phyloP scores from a whole-genome alignment of 1,140 invertebrate species.

The Dendroctonus valens region DNA sequence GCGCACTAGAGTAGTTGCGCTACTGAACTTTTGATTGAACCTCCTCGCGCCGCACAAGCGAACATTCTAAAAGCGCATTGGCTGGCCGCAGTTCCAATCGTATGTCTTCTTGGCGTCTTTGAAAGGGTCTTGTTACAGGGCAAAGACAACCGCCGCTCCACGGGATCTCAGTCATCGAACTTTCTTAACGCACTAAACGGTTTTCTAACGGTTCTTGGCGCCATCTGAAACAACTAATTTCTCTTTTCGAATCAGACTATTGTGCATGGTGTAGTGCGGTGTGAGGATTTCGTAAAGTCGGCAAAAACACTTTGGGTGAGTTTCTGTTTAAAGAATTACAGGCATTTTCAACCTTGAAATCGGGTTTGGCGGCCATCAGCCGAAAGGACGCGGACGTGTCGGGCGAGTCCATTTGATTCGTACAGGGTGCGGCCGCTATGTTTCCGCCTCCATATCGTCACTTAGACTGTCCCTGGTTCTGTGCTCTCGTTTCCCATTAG shows the following conservation, averaged over 20 bases:
- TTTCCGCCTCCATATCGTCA: neutral
- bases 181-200: constrained; percentile 10
- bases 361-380: constrained; percentile 27
- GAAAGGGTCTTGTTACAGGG: constrained; percentile 44
- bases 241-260: too few species aligned
- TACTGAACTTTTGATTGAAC: constrained; percentile 7
- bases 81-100: constrained; percentile 36
- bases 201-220: constrained; percentile 6
- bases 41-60: constrained; percentile 6
- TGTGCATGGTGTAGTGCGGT: too few species aligned
- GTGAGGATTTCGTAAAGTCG: too few species aligned
- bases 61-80: constrained; percentile 8
- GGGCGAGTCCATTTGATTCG: constrained; percentile 11
- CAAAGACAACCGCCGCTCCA: constrained; percentile 38
- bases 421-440: constrained; percentile 3
- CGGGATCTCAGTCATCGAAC: constrained; percentile 13
- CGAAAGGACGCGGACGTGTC: constrained; percentile 36
- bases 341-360: neutral
- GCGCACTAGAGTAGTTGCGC: constrained; percentile 5
- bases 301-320: too few species aligned
- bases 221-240: too few species aligned
- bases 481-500: too few species aligned
- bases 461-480: neutral
- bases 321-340: too few species aligned
- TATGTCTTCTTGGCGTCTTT: constrained; percentile 33